Percentiles rank a stretch among this genome's conserved stretches.
These are phyloP conservation scores for Lepidotrigona ventralis DNA, from an alignment of 1,140 invertebrate species.

Conservation along the genomic window DNA sequence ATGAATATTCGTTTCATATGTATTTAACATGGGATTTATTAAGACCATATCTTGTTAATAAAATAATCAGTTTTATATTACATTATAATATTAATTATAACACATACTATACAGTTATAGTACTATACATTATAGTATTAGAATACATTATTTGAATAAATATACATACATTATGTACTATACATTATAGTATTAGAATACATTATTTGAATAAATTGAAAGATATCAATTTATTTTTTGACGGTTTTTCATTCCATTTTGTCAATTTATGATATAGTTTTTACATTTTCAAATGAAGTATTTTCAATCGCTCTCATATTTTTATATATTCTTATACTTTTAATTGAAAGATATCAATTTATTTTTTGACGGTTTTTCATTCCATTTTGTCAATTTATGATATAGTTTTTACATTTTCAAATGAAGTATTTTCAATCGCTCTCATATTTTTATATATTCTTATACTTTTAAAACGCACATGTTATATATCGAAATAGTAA, in stretches of 20 bases:
- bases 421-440: background rate
- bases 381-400: background rate
- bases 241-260: background rate
- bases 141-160: background rate
- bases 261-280: background rate
- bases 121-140: background rate
- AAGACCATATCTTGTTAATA: background rate
- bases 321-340: background rate
- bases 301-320: background rate
- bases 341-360: background rate
- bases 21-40: background rate
- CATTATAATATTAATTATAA: too few species aligned
- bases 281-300: background rate
- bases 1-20: background rate
- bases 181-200: too few species aligned
- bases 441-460: background rate
- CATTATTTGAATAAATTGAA: too few species aligned
- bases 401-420: background rate
- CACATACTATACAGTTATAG: too few species aligned
- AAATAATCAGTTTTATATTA: background rate
- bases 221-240: background rate
- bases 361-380: background rate
- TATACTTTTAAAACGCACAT: background rate
- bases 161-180: too few species aligned
- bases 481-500: background rate